A percentile compares a stretch with the other conserved stretches of the same genome.
Evolutionary conservation across 2,797 vertebrate species (phyloP).

Genomic region (Gastrophryne carolinensis): DNA sequence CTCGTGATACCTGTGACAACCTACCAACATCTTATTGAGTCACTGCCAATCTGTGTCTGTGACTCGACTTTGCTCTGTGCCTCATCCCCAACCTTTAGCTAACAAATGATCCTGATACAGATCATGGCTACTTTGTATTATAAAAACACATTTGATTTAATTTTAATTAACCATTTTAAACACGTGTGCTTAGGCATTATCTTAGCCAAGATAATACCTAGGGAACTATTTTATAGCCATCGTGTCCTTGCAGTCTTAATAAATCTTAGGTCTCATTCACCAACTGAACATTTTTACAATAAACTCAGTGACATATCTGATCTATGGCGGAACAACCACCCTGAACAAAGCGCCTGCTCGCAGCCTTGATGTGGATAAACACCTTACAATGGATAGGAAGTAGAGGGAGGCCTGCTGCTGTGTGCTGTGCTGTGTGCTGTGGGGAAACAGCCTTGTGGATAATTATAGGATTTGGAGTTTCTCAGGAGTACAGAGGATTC

Average conservation of each 20-base stretch:
- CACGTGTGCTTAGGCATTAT: no score
- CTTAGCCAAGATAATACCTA: constrained; percentile 59
- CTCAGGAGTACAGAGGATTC: constrained; percentile 59
- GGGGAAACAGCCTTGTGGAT: constrained; percentile 42
- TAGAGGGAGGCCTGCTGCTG: constrained; percentile 50
- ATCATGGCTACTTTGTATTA: no score
- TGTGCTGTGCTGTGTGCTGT: no score
- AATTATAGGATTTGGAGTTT: constrained; percentile 55
- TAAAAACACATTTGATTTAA: no score
- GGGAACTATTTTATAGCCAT: constrained; percentile 58
- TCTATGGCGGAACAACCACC: constrained; percentile 68
- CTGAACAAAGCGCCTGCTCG: constrained; percentile 67
- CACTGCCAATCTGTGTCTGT: no score
- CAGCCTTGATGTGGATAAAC: constrained; percentile 66
- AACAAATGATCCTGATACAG: no score
- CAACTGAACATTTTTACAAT: constrained; percentile 75
- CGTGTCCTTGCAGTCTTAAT: constrained; percentile 68
- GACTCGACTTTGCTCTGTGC: no score
- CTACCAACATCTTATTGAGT: no score
- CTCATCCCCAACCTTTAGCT: no score
- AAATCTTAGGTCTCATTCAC: constrained; percentile 75
- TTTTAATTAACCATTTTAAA: no score
- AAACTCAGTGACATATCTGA: constrained; percentile 69
- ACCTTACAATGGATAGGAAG: constrained; percentile 72
- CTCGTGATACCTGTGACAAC: no score